Evolutionary conservation across 2,888 invertebrate species (phyloP), one percentile per base, ranked within the genome.

Genomic region (Spicauda simplicius): DNA sequence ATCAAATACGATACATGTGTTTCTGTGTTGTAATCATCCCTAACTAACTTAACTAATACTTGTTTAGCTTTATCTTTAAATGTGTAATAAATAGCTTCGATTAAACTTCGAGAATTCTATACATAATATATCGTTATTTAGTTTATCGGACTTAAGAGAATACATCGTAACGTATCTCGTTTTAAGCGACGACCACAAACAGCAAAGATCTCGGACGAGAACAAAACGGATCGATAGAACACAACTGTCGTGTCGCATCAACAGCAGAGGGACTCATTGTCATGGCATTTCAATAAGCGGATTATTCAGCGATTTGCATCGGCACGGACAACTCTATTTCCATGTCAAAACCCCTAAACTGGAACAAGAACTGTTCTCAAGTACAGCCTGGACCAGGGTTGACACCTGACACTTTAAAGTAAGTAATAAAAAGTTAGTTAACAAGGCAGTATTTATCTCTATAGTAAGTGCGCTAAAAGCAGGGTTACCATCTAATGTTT

Each of bases 221-320:
- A 70, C 68, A 68, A 66, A 48, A 55, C 55, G 61, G 64, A 80
- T 83, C 81, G 76, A 81, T 81, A 72, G 69, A 68, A 72, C 79
- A 81, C 83, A 81, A 80, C 80, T 75, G 82, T 76, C 76, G 76
- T 65, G 69, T 64, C 69, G 69, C 69, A 69, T 70, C 70, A 69
- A 71, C 73, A 72, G 61, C 73, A 69, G 70, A 60, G 70, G 71
- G 58, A 69, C 72, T 83, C 82, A 83, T 83, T 85, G 84, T 83
- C 77, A 76, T 79, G 78, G 84, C 82, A 85, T 86, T 84, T 84
- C 84, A 86, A 88, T 86, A 85, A 84, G 83, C 80, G 77, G 85
- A 87, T 88, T 88, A 87, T 87, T 83, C 89, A 81, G 81, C 78
- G 80, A 89, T 89, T 88, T 89, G 86, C 89, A 89, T 89, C 84